Conservation (phyloP, 2,888 invertebrate genomes). For the Oasisia sp. region DNA sequence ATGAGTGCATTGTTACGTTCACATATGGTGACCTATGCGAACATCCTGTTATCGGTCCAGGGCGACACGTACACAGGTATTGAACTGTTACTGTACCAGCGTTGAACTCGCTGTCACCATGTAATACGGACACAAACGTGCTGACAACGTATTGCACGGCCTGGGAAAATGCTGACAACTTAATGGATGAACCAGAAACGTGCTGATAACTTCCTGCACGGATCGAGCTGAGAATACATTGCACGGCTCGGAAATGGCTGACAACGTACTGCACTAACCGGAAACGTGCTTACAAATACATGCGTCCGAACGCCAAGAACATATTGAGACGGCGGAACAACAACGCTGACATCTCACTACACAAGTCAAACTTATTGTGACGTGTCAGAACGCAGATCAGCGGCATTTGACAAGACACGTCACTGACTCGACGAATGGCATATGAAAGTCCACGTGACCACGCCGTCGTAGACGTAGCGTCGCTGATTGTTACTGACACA, state of each 20-base stretch:
- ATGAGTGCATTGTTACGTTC: neutral
- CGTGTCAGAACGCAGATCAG: neutral
- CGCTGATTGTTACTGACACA: neutral
- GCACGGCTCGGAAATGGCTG: neutral
- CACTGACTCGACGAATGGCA: too few relatives aligned
- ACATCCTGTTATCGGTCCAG: neutral
- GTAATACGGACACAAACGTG: neutral
- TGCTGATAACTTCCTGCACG: neutral
- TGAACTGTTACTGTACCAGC: neutral
- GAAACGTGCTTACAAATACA: neutral
- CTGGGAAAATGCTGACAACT: neutral
- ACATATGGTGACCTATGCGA: neutral
- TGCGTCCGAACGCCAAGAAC: neutral
- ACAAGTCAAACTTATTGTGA: neutral
- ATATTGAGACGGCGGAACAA: neutral
- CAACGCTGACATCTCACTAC: neutral
- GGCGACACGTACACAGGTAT: neutral
- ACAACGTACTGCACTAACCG: neutral
- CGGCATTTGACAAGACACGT: neutral
- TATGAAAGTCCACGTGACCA: neutral
- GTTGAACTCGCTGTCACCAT: neutral
- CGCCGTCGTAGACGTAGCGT: neutral
- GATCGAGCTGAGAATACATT: neutral
- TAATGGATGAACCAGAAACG: neutral
- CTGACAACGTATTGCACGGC: neutral